Evolutionary conservation across 2,113 vertebrate species (phyloP).

Genomic region (Corydoras sp.): DNA sequence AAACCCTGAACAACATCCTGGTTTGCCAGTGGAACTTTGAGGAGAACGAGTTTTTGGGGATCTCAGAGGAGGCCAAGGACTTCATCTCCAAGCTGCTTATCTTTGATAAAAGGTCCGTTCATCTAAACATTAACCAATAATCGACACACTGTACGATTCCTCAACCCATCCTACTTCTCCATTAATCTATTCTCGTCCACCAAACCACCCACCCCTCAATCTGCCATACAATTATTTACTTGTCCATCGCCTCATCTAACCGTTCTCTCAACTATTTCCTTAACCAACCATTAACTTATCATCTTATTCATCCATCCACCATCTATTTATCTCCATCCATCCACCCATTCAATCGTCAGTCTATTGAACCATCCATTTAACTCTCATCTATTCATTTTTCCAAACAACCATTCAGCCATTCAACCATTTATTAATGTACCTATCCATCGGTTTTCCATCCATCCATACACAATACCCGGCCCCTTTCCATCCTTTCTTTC

Average conservation of each 20-base stretch:
- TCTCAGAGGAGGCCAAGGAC: conserved; percentile 86
- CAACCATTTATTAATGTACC: background rate
- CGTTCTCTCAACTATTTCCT: no score
- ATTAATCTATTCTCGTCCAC: background rate
- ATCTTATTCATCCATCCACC: background rate
- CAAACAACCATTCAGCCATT: background rate
- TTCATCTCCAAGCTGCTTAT: conserved; percentile 90
- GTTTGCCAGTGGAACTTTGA: conserved; percentile 87
- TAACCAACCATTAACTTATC: background rate
- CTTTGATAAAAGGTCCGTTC: conserved; percentile 81
- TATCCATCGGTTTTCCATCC: background rate
- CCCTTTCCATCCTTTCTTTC: background rate
- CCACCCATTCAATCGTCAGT: background rate
- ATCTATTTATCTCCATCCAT: background rate
- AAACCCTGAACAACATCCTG: conserved; percentile 93
- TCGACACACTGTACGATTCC: background rate
- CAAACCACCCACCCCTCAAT: background rate
- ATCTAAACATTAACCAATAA: background rate
- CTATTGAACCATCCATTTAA: background rate
- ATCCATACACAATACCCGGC: background rate
- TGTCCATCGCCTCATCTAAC: background rate
- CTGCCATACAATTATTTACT: no score
- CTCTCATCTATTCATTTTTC: no score
- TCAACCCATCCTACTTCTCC: background rate
- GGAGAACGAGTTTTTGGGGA: conserved; percentile 79